These are phyloP conservation scores for Burhinus bistriatus DNA, from an alignment of 2,113 vertebrate genomes.

Conservation along the genomic window DNA sequence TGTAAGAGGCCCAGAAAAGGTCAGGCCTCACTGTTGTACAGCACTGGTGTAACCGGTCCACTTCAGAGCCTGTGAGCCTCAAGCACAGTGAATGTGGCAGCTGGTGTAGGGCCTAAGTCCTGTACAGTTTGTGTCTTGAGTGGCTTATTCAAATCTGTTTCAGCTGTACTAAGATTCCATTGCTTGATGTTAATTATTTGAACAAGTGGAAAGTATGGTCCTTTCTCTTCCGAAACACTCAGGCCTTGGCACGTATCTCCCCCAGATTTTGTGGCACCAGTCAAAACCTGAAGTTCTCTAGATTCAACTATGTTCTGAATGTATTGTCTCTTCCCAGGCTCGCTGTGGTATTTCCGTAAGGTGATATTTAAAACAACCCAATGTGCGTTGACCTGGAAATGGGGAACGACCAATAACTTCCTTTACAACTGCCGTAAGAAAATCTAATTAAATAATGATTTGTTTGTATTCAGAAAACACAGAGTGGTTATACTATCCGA, in stretches of 20 bases:
- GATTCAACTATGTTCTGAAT: background rate
- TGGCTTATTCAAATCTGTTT: background rate
- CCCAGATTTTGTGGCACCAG: background rate
- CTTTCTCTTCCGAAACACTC: background rate
- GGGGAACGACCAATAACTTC: slow-evolving; percentile 52
- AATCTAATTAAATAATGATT: background rate
- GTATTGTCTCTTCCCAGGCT: background rate
- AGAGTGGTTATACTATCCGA: background rate
- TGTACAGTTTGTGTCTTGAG: background rate
- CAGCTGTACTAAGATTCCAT: background rate
- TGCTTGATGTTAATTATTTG: background rate
- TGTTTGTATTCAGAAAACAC: background rate
- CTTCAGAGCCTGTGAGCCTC: background rate
- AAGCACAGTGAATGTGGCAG: background rate
- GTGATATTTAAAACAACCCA: background rate
- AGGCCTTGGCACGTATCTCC: background rate
- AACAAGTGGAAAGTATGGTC: background rate
- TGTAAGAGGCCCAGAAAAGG: background rate
- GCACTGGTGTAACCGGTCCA: background rate
- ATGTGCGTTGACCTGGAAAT: background rate
- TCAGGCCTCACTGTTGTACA: background rate
- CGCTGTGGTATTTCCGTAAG: accelerated
- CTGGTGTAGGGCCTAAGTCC: background rate
- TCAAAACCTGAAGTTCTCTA: background rate
- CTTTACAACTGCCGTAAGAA: slow-evolving; percentile 4